phyloP scores from a whole-genome alignment of 2,797 vertebrate genomes.

The Hozukius guyotensis region DNA sequence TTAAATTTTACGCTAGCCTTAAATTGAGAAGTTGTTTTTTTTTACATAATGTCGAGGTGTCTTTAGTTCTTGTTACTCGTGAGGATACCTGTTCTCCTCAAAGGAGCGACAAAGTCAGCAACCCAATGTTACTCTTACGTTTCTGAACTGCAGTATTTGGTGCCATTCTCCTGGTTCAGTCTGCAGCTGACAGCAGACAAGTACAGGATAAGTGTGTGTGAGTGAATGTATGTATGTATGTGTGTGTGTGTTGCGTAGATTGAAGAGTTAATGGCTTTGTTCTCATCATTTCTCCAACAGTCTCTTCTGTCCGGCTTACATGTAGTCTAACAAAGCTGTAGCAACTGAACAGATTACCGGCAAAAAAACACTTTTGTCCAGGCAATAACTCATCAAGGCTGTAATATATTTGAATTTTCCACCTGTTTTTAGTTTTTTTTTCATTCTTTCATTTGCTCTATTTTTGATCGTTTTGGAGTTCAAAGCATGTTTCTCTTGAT shows the following conservation, averaged over 20 bases:
- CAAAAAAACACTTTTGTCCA: slow-evolving; percentile 61
- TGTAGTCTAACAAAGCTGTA: slow-evolving; percentile 71
- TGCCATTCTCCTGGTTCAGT: slow-evolving; percentile 57
- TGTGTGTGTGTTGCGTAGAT: background rate
- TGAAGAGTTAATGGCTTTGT: slow-evolving; percentile 41
- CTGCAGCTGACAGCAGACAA: slow-evolving; percentile 19
- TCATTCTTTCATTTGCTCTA: slow-evolving; percentile 61
- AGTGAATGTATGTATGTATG: background rate
- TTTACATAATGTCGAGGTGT: slow-evolving; percentile 35
- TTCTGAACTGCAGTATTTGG: slow-evolving; percentile 58
- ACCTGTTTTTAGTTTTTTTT: slow-evolving; percentile 55
- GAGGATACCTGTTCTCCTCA: slow-evolving; percentile 33
- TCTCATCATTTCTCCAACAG: slow-evolving; percentile 36
- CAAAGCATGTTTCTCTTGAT: slow-evolving; percentile 90
- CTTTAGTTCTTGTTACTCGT: slow-evolving; percentile 47
- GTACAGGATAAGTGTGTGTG: slow-evolving; percentile 35
- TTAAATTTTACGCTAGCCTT: slow-evolving; percentile 66
- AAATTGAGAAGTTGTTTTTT: slow-evolving; percentile 51
- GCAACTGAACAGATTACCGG: slow-evolving; percentile 76
- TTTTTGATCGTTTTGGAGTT: slow-evolving; percentile 87
- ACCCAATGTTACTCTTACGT: slow-evolving; percentile 15
- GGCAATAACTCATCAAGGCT: slow-evolving; percentile 86
- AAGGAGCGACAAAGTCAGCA: background rate
- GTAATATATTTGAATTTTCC: slow-evolving; percentile 82
- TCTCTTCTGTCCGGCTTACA: slow-evolving; percentile 52